phyloP scores from a whole-genome alignment of 2,797 vertebrate genomes.

The Astyanax mexicanus region DNA sequence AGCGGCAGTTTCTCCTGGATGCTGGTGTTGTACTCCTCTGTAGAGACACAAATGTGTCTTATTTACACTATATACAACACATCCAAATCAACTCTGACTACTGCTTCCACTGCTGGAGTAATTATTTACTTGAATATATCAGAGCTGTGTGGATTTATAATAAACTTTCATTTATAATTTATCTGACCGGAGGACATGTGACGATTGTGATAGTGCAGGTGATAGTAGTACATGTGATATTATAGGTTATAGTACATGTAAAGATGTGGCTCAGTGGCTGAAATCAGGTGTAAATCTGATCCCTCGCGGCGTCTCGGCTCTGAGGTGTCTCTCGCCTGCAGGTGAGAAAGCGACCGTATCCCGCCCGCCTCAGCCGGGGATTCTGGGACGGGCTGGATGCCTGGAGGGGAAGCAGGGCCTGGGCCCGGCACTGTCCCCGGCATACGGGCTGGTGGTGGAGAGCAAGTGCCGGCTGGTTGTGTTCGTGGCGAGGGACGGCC shows the following conservation, averaged over 20 bases:
- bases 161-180: no score
- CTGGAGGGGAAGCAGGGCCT: slow-evolving; percentile 35
- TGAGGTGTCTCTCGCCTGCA: slow-evolving; percentile 12
- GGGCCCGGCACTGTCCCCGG: slow-evolving; percentile 30
- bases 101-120: no score
- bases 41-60: slow-evolving; percentile 46
- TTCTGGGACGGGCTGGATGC: slow-evolving; percentile 41
- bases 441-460: slow-evolving; percentile 55
- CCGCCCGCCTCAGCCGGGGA: slow-evolving; percentile 21
- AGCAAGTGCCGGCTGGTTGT: slow-evolving; percentile 32
- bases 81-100: no score
- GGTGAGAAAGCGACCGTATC: slow-evolving; percentile 40
- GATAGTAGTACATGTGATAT: no score
- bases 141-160: no score
- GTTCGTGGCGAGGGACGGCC: slow-evolving; percentile 70
- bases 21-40: slow-evolving; percentile 96
- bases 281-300: slow-evolving; percentile 49
- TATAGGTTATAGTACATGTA: no score
- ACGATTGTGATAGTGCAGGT: no score
- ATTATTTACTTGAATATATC: no score
- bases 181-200: no score
- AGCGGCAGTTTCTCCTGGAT: slow-evolving; percentile 98
- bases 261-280: no score
- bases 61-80: no score
- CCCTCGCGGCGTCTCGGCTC: slow-evolving; percentile 43